Conservation (phyloP, 2,888 invertebrate genomes). For the Tanypteryx hageni region DNA sequence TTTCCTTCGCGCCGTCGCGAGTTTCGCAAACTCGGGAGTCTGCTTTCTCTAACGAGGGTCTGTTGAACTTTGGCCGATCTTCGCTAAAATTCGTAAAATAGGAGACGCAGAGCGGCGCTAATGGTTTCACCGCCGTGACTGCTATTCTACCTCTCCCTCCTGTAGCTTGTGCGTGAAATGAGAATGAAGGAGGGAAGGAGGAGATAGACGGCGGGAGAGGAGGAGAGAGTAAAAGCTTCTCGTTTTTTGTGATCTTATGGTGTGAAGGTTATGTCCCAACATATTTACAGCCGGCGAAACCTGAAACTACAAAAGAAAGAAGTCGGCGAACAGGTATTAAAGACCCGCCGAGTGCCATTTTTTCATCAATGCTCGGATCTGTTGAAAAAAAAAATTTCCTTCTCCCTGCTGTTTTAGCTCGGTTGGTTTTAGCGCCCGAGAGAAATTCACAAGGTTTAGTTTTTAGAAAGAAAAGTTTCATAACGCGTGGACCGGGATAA, state of each 20-base stretch:
- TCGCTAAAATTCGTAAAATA: background rate
- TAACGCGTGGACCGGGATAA: background rate
- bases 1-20: background rate
- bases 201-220: background rate
- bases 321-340: slow-evolving; percentile 56
- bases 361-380: slow-evolving; percentile 10
- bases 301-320: slow-evolving; percentile 46
- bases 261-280: slow-evolving; percentile 60
- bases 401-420: background rate
- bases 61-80: slow-evolving; percentile 26
- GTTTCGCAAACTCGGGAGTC: slow-evolving; percentile 28
- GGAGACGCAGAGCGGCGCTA: background rate
- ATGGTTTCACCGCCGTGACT: background rate
- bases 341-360: slow-evolving; percentile 19
- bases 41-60: slow-evolving; percentile 32
- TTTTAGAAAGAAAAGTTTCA: background rate
- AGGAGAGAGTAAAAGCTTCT: slow-evolving; percentile 46
- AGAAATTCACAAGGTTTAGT: background rate
- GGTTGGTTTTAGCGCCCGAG: slow-evolving; percentile 2
- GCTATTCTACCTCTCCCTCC: background rate
- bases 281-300: slow-evolving; percentile 51
- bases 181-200: background rate
- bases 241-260: slow-evolving; percentile 50
- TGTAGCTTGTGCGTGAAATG: background rate
- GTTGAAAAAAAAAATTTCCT: slow-evolving; percentile 15